Conservation (phyloP, 2,888 invertebrate genomes). For the Epinotia brunnichana region DNA sequence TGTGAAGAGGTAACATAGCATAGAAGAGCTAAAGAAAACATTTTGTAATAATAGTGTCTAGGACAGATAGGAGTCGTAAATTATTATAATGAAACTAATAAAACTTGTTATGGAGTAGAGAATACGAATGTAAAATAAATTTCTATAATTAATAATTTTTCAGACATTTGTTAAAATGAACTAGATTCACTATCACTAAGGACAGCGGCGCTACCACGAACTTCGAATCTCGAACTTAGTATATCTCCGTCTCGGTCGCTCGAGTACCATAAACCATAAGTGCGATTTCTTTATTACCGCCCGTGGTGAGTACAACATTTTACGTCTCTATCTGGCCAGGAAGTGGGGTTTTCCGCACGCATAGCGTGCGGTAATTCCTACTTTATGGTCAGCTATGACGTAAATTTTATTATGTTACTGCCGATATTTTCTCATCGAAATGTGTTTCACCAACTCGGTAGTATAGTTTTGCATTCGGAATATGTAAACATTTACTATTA, state of each 20-base stretch:
- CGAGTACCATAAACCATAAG: no score
- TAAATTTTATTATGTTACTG: no score
- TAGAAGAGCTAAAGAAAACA: not conserved
- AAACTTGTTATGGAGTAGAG: conserved; percentile 3
- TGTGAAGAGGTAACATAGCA: no score
- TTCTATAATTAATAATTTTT: conserved; percentile 10
- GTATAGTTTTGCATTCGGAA: not conserved
- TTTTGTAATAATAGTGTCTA: not conserved
- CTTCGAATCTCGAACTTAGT: no score
- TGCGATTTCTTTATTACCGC: no score
- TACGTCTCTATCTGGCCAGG: no score
- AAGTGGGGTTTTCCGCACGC: no score
- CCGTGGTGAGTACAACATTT: no score
- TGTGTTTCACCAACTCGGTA: not conserved
- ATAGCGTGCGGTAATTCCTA: no score
- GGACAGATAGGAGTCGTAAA: conserved; percentile 11
- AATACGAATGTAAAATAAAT: conserved; percentile 17
- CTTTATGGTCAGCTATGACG: no score
- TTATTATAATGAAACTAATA: conserved; percentile 5
- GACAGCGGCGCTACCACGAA: no score
- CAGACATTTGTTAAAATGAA: conserved; percentile 16
- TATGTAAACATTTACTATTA: not conserved
- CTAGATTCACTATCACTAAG: conserved; percentile 13
- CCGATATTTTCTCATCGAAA: not conserved
- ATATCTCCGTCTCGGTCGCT: no score